phyloP scores from a whole-genome alignment of 2,888 invertebrate genomes.

The Cynaeus angustus region DNA sequence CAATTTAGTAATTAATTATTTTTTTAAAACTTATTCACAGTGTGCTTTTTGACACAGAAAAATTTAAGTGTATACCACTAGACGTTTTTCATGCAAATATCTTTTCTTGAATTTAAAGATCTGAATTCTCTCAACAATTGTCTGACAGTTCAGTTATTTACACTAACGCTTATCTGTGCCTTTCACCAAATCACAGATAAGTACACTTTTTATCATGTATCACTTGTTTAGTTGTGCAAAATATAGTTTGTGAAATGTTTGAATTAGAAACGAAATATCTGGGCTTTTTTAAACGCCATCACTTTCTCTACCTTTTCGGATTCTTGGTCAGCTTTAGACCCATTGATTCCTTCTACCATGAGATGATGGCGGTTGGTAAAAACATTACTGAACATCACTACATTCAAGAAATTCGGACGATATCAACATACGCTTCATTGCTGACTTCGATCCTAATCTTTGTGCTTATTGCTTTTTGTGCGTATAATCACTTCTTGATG shows the following conservation, averaged over 20 bases:
- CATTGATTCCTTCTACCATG: constrained; percentile 7
- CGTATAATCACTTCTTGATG: constrained; percentile 10
- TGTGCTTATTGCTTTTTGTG: not conserved
- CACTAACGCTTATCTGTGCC: too few species aligned
- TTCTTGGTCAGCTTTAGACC: constrained; percentile 19
- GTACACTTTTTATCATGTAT: too few species aligned
- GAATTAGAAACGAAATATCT: constrained; percentile 13
- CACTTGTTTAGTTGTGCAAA: not conserved
- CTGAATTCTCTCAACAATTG: too few species aligned
- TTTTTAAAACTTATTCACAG: too few species aligned
- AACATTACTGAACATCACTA: constrained; percentile 28
- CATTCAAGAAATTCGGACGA: not conserved
- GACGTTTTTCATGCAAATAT: too few species aligned
- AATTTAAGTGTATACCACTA: too few species aligned
- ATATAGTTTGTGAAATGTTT: constrained; percentile 7
- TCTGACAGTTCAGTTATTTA: too few species aligned
- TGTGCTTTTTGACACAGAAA: too few species aligned
- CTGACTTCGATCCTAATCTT: constrained; percentile 9
- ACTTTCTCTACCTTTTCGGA: constrained; percentile 24
- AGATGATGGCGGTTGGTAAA: constrained; percentile 5
- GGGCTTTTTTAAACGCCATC: constrained; percentile 26
- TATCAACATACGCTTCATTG: constrained; percentile 8
- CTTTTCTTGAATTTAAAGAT: too few species aligned
- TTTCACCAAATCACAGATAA: too few species aligned
- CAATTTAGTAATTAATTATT: too few species aligned